Percentiles rank a stretch among this genome's conserved stretches.
Conservation (phyloP, 2,888 invertebrate species). For the Geotrupes spiniger region DNA sequence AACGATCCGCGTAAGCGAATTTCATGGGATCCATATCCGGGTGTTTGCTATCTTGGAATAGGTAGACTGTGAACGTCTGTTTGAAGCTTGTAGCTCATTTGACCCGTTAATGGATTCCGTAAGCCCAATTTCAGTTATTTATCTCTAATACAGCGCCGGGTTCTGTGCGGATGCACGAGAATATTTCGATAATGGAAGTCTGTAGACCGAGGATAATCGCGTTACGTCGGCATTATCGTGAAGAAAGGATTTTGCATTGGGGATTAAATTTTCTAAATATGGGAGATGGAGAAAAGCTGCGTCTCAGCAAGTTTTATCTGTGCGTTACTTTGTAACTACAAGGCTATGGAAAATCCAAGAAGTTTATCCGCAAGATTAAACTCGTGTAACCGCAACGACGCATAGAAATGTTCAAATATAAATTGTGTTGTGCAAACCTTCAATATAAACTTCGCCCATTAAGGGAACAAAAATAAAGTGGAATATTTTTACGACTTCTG, state of each 20-base stretch:
- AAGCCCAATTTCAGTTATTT: slow-evolving; percentile 29
- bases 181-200: slow-evolving; percentile 38
- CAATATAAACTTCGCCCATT: no score
- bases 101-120: slow-evolving; percentile 32
- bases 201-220: slow-evolving; percentile 37
- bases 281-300: slow-evolving; percentile 18
- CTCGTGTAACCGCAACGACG: no score
- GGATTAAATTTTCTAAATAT: slow-evolving; percentile 34
- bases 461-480: no score
- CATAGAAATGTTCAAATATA: no score
- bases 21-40: no score
- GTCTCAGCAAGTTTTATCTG: slow-evolving; percentile 3
- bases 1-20: no score
- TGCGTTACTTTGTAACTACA: no score
- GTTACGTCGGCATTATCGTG: slow-evolving; percentile 35
- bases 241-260: slow-evolving; percentile 32
- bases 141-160: slow-evolving; percentile 19
- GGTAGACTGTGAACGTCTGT: slow-evolving; percentile 6
- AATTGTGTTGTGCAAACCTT: no score
- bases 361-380: no score
- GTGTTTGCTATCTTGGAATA: no score
- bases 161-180: slow-evolving; percentile 26
- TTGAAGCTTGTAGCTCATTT: slow-evolving; percentile 16
- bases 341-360: no score
- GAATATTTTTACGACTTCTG: no score